Percentiles rank a stretch among this genome's conserved stretches.
phyloP scores from a whole-genome alignment of 2,888 invertebrate genomes.

The Phyto melanocephala region DNA sequence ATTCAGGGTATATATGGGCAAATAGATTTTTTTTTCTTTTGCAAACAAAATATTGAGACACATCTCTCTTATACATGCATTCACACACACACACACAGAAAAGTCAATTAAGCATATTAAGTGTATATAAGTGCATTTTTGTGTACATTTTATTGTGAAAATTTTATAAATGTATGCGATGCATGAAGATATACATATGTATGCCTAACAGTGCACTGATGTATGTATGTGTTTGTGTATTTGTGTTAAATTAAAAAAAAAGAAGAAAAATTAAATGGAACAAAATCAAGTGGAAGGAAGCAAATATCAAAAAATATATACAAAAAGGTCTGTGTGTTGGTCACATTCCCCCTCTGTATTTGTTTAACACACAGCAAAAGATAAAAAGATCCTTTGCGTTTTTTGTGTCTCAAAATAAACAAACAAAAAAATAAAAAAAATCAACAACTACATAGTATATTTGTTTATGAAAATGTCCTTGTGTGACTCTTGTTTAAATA shows the following conservation, averaged over 20 bases:
- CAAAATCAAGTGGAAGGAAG: conserved; percentile 31
- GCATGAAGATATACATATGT: background rate
- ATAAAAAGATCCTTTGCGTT: background rate
- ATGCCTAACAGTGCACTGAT: background rate
- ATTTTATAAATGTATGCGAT: conserved; percentile 46
- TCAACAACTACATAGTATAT: conserved; percentile 9
- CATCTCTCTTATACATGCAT: background rate
- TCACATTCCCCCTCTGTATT: background rate
- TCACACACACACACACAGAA: conserved; percentile 44
- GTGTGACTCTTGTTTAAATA: conserved; percentile 52
- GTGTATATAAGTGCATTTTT: conserved; percentile 67
- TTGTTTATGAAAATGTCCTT: conserved; percentile 62
- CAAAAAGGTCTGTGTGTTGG: conserved; percentile 4
- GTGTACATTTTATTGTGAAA: conserved; percentile 63
- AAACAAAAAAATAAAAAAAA: background rate
- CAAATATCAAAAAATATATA: conserved; percentile 17
- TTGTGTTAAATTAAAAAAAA: background rate
- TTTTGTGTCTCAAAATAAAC: no score
- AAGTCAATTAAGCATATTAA: conserved; percentile 77
- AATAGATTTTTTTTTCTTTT: conserved; percentile 6
- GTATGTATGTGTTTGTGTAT: background rate
- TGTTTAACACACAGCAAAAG: background rate
- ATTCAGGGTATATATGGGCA: background rate
- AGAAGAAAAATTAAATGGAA: conserved; percentile 3
- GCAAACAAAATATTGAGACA: background rate